phyloP scores from a whole-genome alignment of 2,113 vertebrate species.

The Sceloporus tristichus region DNA sequence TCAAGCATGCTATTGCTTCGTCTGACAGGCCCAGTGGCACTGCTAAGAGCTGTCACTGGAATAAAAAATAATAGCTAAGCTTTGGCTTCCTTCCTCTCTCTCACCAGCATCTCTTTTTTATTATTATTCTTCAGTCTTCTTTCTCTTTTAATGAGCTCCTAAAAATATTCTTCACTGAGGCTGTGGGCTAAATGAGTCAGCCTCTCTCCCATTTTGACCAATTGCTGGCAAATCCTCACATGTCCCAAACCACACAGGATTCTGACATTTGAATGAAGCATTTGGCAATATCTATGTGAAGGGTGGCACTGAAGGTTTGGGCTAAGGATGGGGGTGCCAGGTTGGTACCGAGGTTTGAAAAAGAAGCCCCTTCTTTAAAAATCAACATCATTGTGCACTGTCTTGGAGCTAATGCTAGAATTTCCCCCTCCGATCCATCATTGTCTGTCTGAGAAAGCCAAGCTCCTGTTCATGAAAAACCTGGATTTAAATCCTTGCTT shows the following conservation, averaged over 20 bases:
- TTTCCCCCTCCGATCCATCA: not conserved
- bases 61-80: constrained; percentile 77
- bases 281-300: not conserved
- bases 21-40: constrained; percentile 74
- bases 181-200: constrained; percentile 75
- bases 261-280: constrained; percentile 10
- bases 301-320: not conserved
- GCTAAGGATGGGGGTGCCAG: not conserved
- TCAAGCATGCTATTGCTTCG: constrained; percentile 72
- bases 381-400: not conserved
- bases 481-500: not conserved
- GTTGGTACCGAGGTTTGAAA: not conserved
- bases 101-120: constrained; percentile 35
- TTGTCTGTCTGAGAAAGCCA: not conserved
- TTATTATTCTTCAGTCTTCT: constrained; percentile 67
- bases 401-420: not conserved
- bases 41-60: constrained; percentile 74
- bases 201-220: constrained; percentile 29
- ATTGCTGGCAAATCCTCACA: constrained; percentile 18
- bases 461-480: not conserved
- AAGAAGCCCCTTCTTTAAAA: not conserved
- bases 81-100: constrained; percentile 69
- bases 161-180: constrained; percentile 75
- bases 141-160: constrained; percentile 79
- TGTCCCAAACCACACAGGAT: not conserved